These are phyloP conservation scores for Podarcis lilfordi DNA, from an alignment of 2,797 vertebrate genomes.

Conservation along the genomic window DNA sequence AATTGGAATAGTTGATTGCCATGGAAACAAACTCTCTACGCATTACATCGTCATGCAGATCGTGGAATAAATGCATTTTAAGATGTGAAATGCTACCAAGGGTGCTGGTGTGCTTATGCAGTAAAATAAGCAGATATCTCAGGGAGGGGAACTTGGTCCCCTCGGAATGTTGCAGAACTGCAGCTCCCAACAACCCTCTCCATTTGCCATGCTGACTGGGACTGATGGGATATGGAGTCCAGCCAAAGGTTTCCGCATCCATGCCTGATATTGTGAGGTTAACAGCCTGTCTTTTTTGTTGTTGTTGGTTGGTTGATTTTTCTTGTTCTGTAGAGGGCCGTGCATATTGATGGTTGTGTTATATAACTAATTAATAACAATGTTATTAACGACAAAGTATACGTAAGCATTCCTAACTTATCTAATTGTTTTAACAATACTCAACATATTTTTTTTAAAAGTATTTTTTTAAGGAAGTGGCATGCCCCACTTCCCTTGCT, in stretches of 20 bases:
- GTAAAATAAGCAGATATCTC: not conserved
- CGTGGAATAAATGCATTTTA: not conserved
- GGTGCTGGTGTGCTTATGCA: too few relatives aligned
- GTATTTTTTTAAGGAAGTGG: not conserved
- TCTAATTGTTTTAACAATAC: not conserved
- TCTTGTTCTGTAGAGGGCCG: not conserved
- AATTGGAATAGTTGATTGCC: not conserved
- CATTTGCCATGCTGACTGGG: too few relatives aligned
- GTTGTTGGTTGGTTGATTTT: not conserved
- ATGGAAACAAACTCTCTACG: not conserved
- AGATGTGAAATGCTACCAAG: not conserved
- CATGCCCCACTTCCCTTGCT: not conserved
- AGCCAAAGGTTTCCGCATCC: too few relatives aligned
- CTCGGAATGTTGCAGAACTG: too few relatives aligned
- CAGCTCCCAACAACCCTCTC: too few relatives aligned
- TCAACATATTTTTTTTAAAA: too few relatives aligned
- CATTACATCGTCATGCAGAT: not conserved
- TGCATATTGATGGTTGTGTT: not conserved
- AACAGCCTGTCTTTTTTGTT: not conserved
- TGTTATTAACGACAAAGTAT: not conserved
- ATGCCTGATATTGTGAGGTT: too few relatives aligned
- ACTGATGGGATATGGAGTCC: too few relatives aligned
- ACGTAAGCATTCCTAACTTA: not conserved
- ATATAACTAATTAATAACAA: not conserved
- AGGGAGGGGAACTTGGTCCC: too few relatives aligned